phyloP scores from a whole-genome alignment of 2,888 invertebrate species.

The Synergus laeviventris region DNA sequence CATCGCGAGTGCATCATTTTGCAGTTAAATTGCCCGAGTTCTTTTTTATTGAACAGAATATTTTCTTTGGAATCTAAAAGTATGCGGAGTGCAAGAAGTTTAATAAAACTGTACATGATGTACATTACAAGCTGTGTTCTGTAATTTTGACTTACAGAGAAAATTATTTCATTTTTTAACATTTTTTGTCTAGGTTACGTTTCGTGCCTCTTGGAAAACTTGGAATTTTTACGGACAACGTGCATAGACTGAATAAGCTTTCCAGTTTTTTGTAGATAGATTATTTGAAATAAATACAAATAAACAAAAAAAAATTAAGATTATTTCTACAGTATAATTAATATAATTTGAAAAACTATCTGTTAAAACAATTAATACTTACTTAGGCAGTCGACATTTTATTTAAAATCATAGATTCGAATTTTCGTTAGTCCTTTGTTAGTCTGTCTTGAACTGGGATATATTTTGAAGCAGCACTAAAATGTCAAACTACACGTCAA shows the following conservation, averaged over 20 bases:
- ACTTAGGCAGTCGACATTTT: neutral
- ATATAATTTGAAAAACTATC: neutral
- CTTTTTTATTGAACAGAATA: conserved; percentile 7
- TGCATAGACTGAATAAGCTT: conserved; percentile 33
- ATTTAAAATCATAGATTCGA: neutral
- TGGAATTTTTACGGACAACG: conserved; percentile 21
- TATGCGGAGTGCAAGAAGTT: conserved; percentile 28
- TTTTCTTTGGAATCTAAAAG: neutral
- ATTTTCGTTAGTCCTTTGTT: neutral
- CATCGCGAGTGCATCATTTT: neutral
- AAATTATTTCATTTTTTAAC: neutral
- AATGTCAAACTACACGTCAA: neutral
- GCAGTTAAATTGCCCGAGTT: neutral
- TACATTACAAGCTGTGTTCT: conserved; percentile 25
- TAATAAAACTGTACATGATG: conserved; percentile 30
- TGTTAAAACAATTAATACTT: neutral
- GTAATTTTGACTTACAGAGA: conserved; percentile 26
- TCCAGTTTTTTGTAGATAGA: conserved; percentile 30
- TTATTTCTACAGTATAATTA: neutral
- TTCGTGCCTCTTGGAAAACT: conserved; percentile 13
- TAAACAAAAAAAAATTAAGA: neutral
- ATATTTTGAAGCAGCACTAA: neutral
- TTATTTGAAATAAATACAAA: conserved; percentile 35
- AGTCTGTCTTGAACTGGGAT: neutral
- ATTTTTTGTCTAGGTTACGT: neutral